phyloP scores from a whole-genome alignment of 2,113 vertebrate genomes.

The Labrus mixtus region DNA sequence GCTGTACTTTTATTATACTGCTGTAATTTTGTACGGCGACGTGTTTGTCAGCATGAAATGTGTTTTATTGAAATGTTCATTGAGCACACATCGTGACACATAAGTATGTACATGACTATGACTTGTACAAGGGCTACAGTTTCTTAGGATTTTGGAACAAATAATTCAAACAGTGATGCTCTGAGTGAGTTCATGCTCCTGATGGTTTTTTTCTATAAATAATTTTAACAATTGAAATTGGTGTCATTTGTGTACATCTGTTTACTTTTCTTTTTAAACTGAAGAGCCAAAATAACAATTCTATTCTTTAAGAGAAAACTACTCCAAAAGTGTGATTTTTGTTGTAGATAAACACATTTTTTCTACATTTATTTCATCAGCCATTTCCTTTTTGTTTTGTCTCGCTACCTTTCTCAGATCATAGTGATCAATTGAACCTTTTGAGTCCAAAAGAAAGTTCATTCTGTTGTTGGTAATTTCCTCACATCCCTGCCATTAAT shows the following conservation, averaged over 20 bases:
- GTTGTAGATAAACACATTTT: too few relatives aligned
- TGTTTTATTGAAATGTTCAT: slow-evolving; percentile 76
- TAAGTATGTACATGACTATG: slow-evolving; percentile 78
- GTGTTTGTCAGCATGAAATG: slow-evolving; percentile 84
- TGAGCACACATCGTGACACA: slow-evolving; percentile 80
- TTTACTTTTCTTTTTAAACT: slow-evolving; percentile 1
- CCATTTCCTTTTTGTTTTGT: too few relatives aligned
- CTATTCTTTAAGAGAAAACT: too few relatives aligned
- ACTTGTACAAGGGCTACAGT: slow-evolving; percentile 85
- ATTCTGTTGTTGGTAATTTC: too few relatives aligned
- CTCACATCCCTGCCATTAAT: neutral
- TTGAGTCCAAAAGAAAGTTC: too few relatives aligned
- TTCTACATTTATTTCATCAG: too few relatives aligned
- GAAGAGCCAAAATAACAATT: too few relatives aligned
- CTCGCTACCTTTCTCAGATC: too few relatives aligned
- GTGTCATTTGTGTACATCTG: slow-evolving; percentile 39
- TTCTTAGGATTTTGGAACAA: slow-evolving; percentile 76
- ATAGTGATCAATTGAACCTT: too few relatives aligned
- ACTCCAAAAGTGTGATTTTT: too few relatives aligned
- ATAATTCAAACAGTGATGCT: slow-evolving; percentile 64
- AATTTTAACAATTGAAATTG: slow-evolving; percentile 61
- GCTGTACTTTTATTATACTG: slow-evolving; percentile 79
- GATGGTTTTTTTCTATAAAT: slow-evolving; percentile 75
- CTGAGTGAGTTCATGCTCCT: slow-evolving; percentile 44
- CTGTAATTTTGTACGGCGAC: slow-evolving; percentile 82